A percentile compares a stretch with the other conserved stretches of the same genome.
phyloP scores from a whole-genome alignment of 2,113 vertebrate species.

The Perca flavescens region DNA sequence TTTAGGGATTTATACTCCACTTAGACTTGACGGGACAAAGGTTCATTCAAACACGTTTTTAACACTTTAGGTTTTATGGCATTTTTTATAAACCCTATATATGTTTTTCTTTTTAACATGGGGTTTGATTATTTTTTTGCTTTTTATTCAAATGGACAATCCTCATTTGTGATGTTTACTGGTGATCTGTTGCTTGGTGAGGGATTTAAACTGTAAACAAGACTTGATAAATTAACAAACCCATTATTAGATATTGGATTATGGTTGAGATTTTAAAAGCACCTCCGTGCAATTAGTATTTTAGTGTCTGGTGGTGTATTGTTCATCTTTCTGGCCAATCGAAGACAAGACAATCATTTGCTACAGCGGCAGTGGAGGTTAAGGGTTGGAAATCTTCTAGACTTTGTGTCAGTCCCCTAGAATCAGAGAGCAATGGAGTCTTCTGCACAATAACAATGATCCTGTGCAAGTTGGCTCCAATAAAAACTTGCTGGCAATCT shows the following conservation, averaged over 20 bases:
- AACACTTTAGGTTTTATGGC: not conserved
- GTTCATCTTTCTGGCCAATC: not conserved
- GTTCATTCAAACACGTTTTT: not conserved
- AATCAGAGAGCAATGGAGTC: not conserved
- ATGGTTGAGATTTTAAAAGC: not conserved
- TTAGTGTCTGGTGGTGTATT: not conserved
- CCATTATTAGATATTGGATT: not conserved
- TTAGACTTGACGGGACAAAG: not conserved
- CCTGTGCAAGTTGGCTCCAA: too few species aligned
- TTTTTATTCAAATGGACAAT: conserved; percentile 17
- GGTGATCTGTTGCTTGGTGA: not conserved
- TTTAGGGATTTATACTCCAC: not conserved
- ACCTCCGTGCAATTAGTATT: not conserved
- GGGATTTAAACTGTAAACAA: conserved; percentile 16
- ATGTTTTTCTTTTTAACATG: not conserved
- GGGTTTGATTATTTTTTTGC: not conserved
- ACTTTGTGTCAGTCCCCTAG: not conserved
- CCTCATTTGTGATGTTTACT: conserved; percentile 28
- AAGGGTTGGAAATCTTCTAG: not conserved
- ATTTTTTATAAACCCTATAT: not conserved
- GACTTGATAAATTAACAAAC: not conserved
- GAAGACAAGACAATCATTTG: not conserved
- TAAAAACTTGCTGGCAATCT: too few species aligned
- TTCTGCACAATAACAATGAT: too few species aligned
- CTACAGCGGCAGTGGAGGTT: not conserved